Percentiles rank a stretch among this genome's conserved stretches.
Conservation (phyloP, 1,140 invertebrate genomes). For the Drepana arcuata region DNA sequence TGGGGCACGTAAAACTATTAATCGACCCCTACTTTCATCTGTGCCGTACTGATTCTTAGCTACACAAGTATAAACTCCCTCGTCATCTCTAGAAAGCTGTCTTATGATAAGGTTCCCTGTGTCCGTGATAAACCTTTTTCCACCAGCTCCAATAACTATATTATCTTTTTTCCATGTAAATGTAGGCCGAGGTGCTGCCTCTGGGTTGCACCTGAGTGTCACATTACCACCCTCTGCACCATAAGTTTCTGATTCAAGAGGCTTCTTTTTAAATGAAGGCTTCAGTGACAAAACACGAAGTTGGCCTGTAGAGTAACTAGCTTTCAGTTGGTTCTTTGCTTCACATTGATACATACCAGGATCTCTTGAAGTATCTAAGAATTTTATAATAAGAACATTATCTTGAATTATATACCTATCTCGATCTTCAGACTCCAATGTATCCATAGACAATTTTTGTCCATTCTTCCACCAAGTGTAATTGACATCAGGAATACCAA, state of each 20-base stretch:
- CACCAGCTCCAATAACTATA: slow-evolving; percentile 83
- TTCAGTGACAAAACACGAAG: slow-evolving; percentile 88
- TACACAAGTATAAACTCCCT: slow-evolving; percentile 90
- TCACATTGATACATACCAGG: slow-evolving; percentile 97
- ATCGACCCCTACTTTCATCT: slow-evolving; percentile 84
- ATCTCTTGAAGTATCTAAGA: slow-evolving; percentile 84
- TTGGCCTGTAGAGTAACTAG: slow-evolving; percentile 90
- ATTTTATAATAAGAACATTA: slow-evolving; percentile 89
- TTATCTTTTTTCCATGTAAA: slow-evolving; percentile 95
- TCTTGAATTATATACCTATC: slow-evolving; percentile 87
- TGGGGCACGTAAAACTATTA: slow-evolving; percentile 88
- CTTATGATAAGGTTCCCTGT: slow-evolving; percentile 90
- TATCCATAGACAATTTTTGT: slow-evolving; percentile 77
- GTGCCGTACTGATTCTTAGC: slow-evolving; percentile 88
- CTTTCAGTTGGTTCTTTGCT: slow-evolving; percentile 91
- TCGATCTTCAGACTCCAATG: slow-evolving; percentile 77
- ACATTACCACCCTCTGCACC: slow-evolving; percentile 93
- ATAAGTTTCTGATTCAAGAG: slow-evolving; percentile 90
- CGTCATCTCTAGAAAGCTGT: slow-evolving; percentile 89
- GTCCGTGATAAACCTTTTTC: slow-evolving; percentile 83
- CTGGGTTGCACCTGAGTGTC: slow-evolving; percentile 93
- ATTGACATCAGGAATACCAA: slow-evolving; percentile 94
- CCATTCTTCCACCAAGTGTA: slow-evolving; percentile 96
- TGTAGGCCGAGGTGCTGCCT: slow-evolving; percentile 92
- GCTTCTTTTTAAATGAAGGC: slow-evolving; percentile 92